phyloP scores from a whole-genome alignment of 2,888 invertebrate genomes.

The Bembecia ichneumoniformis region DNA sequence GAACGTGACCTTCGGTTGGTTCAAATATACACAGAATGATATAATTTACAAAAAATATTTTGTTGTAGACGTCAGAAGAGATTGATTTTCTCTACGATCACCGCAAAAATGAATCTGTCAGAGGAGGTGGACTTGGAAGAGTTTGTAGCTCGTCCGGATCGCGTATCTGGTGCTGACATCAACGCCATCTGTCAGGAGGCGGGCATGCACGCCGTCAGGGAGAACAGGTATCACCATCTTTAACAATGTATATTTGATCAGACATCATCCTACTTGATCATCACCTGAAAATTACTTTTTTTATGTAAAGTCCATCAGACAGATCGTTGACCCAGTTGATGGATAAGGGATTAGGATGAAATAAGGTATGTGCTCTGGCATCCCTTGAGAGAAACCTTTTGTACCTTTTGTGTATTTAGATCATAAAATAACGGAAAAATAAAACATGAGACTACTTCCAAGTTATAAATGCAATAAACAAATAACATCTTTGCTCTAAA shows the following conservation, averaged over 20 bases:
- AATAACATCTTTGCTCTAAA: too few species aligned
- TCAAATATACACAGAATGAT: too few species aligned
- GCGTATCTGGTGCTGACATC: conserved; percentile 99
- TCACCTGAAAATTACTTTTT: too few species aligned
- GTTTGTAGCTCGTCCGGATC: conserved; percentile 98
- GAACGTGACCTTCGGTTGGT: too few species aligned
- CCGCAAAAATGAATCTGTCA: conserved; percentile 95
- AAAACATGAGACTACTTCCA: too few species aligned
- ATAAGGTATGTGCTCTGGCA: too few species aligned
- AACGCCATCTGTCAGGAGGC: conserved; percentile 99
- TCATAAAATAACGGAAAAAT: background rate
- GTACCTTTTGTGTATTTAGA: background rate
- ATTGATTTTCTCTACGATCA: conserved; percentile 97
- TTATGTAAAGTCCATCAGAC: too few species aligned
- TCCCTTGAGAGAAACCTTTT: too few species aligned
- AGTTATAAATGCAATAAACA: background rate
- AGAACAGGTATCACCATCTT: conserved; percentile 79
- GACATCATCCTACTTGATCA: too few species aligned
- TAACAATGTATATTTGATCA: conserved; percentile 2
- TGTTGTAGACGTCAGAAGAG: conserved; percentile 83
- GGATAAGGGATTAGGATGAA: too few species aligned
- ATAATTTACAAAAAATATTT: too few species aligned
- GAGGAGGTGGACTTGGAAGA: conserved; percentile 99
- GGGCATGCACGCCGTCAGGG: conserved; percentile 99
- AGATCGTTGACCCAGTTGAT: too few species aligned